phyloP scores from a whole-genome alignment of 2,888 invertebrate species.

The Omphaloscelis lunosa region DNA sequence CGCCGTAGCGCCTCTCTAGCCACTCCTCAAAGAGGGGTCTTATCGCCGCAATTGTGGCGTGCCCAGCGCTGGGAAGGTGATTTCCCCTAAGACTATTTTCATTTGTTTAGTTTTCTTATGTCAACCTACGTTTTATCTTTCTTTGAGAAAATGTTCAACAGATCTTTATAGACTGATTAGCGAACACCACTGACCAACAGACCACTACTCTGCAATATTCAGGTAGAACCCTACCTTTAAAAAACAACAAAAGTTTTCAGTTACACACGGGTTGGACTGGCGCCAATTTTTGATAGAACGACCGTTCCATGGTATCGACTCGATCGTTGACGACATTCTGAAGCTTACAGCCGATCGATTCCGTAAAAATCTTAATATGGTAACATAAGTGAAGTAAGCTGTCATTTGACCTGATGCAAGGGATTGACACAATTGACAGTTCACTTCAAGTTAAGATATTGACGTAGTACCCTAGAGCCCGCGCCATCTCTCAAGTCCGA shows the following conservation, averaged over 20 bases:
- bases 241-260: conserved; percentile 76
- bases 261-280: conserved; percentile 80
- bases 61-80: too few species aligned
- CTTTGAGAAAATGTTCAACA: background rate
- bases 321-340: conserved; percentile 3
- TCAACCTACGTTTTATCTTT: background rate
- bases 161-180: background rate
- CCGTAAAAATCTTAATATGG: background rate
- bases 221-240: background rate
- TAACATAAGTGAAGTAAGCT: background rate
- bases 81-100: conserved; percentile 10
- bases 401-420: too few species aligned
- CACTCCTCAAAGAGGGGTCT: too few species aligned
- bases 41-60: too few species aligned
- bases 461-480: background rate
- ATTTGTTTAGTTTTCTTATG: background rate
- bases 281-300: conserved; percentile 75
- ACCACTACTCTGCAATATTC: background rate
- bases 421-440: background rate
- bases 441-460: background rate
- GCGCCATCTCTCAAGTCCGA: too few species aligned
- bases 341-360: background rate
- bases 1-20: too few species aligned
- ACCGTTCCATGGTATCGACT: conserved; percentile 27
- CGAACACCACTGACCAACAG: background rate